Conservation (phyloP, 2,113 vertebrate species). For the Empidonax traillii region DNA sequence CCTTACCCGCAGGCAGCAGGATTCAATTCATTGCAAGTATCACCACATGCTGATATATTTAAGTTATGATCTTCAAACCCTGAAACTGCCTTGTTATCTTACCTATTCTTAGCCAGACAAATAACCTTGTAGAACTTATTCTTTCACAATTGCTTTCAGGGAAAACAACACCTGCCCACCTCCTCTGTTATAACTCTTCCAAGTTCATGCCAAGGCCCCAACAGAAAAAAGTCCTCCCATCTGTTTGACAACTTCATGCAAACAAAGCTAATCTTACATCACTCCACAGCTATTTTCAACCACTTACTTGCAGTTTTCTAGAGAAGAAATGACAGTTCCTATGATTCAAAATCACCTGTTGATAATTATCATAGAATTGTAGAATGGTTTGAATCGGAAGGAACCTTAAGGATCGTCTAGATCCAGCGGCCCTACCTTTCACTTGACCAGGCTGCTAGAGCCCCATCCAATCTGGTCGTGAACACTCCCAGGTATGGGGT, state of each 20-base stretch:
- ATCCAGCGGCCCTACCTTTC: neutral
- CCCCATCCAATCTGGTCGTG: too few species aligned
- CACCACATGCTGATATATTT: neutral
- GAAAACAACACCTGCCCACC: neutral
- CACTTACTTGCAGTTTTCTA: neutral
- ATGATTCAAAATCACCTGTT: neutral
- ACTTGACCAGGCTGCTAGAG: neutral
- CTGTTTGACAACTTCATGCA: neutral
- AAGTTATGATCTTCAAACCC: slow-evolving; percentile 2
- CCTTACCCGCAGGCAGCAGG: neutral
- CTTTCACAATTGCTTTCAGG: neutral
- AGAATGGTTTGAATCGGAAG: neutral
- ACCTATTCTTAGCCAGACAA: neutral
- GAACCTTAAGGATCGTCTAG: neutral
- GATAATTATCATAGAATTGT: neutral
- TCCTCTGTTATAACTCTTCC: neutral
- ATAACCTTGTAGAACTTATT: neutral
- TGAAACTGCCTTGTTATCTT: slow-evolving; percentile 4
- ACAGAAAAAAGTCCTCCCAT: neutral
- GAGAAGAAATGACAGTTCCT: neutral
- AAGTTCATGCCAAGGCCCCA: neutral
- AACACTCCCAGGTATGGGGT: neutral
- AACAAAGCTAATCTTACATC: neutral
- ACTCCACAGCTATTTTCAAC: neutral
- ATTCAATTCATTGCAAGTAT: neutral